These are phyloP conservation scores for Macroramphosus scolopax DNA, from an alignment of 2,797 vertebrate genomes.

Conservation along the genomic window DNA sequence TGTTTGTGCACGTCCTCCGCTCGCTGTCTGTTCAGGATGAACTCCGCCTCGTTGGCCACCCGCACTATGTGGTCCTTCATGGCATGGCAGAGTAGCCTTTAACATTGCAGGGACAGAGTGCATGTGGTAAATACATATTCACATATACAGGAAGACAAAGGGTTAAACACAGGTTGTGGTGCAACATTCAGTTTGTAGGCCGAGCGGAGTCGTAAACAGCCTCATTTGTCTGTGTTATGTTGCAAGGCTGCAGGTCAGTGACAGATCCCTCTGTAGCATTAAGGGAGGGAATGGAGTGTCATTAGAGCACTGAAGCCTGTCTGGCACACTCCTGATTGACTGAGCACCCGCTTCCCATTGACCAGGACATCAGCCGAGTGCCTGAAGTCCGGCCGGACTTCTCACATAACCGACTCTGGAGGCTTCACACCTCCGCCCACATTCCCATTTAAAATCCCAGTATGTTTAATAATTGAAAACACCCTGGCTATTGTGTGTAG, in stretches of 20 bases:
- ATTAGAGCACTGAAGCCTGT: constrained; percentile 57
- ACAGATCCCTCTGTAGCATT: constrained; percentile 56
- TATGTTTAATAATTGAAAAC: constrained; percentile 67
- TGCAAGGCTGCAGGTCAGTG: constrained; percentile 54
- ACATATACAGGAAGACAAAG: no score
- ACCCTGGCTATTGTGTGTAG: constrained; percentile 77
- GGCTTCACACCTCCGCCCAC: constrained; percentile 23
- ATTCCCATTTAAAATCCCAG: constrained; percentile 56
- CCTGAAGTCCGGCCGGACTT: constrained; percentile 30
- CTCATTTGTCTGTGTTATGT: constrained; percentile 62
- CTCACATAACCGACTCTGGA: constrained; percentile 44
- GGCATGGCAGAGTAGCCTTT: constrained; percentile 92
- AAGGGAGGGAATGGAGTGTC: constrained; percentile 51
- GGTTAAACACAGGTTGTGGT: no score
- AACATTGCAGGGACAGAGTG: constrained; percentile 15
- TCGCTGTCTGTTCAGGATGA: constrained; percentile 95
- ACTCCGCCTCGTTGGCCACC: constrained; percentile 96
- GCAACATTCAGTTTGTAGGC: constrained; percentile 29
- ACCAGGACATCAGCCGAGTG: constrained; percentile 41
- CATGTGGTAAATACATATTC: not conserved
- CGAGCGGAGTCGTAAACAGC: constrained; percentile 38
- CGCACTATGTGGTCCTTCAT: constrained; percentile 99
- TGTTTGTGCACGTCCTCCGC: constrained; percentile 98
- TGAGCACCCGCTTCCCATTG: constrained; percentile 45
- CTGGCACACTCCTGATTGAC: constrained; percentile 45